Evolutionary conservation across 1,140 invertebrate genomes (phyloP), one percentile per base, ranked within the genome.

Genomic region (Diabrotica undecimpunctata): DNA sequence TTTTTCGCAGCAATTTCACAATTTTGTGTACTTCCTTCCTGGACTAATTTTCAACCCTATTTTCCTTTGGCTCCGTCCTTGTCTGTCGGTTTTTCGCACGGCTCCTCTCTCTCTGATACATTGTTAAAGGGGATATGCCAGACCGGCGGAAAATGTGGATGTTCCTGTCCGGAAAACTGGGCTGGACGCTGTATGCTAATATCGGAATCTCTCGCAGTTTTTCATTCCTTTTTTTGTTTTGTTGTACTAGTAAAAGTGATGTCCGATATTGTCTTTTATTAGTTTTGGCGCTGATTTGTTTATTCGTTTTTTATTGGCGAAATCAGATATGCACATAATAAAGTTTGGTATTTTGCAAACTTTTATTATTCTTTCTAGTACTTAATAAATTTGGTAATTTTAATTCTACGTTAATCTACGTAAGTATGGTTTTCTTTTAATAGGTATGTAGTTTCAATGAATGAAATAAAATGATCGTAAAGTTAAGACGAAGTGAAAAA

Each of bases 201-300:
- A 70, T 71, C 68, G 70, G 65, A 65, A 71, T 69, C 65, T 71
- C 70, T 46, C 70, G 54, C 61, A 25, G 25, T 71, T 68, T 71
- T 71, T 71, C 67, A 70, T 61, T 57, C 65, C 61, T 62, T 25
- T 14, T 61, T 69, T 71, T 70, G 68, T 68, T 55, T 25, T 55
- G 68, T 62, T 46, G 8, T 57, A 66, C 61, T 65, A 63, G 70
- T 71, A 71, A 71, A 71, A 71, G 70, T 71, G 70, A 70, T 71
- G 70, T 67, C 70, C 70, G 70, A 70, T 69, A 70, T 71, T 67
- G 65, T 69, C 66, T 71, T 71, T 71, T 69, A 70, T 37, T 69
- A 67, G 68, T 71, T 69, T 71, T 62, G 50, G 35, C 65, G 65
- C 61, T 53, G 64, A 55, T 25, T 61, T 58, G 62, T 68, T 68